Conservation (phyloP, 2,113 vertebrate genomes). For the Oryzias celebensis region DNA sequence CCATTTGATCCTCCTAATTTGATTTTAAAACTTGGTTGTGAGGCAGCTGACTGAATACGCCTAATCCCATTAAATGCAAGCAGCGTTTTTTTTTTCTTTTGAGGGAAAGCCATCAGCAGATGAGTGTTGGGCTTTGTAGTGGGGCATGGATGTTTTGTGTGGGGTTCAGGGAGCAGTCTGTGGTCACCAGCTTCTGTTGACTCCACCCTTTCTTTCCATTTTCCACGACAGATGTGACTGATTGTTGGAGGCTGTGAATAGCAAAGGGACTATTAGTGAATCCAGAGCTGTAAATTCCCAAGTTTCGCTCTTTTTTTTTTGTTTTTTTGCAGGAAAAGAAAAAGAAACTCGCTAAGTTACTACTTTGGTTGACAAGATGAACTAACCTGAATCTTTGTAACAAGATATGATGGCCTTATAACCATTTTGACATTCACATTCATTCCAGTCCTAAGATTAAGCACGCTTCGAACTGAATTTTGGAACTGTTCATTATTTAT, state of each 20-base stretch:
- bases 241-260: slow-evolving; percentile 47
- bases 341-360: not conserved
- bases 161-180: slow-evolving; percentile 57
- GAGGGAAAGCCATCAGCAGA: slow-evolving; percentile 67
- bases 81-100: slow-evolving; percentile 50
- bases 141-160: slow-evolving; percentile 46
- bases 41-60: slow-evolving; percentile 60
- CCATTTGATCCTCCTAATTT: slow-evolving; percentile 55
- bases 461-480: not conserved
- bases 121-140: slow-evolving; percentile 70
- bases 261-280: slow-evolving; percentile 58
- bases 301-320: slow-evolving; percentile 20
- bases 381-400: no score
- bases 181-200: slow-evolving; percentile 67
- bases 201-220: slow-evolving; percentile 63
- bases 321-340: slow-evolving; percentile 12
- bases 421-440: not conserved
- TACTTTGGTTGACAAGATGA: no score
- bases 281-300: slow-evolving; percentile 37
- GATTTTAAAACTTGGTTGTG: slow-evolving; percentile 58
- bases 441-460: slow-evolving; percentile 1
- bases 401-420: not conserved
- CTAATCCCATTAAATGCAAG: slow-evolving; percentile 70
- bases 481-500: not conserved
- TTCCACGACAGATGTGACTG: slow-evolving; percentile 64